Evolutionary conservation across 2,113 vertebrate genomes (phyloP), one percentile per base, ranked within the genome.

Genomic region (Malurus melanocephalus): DNA sequence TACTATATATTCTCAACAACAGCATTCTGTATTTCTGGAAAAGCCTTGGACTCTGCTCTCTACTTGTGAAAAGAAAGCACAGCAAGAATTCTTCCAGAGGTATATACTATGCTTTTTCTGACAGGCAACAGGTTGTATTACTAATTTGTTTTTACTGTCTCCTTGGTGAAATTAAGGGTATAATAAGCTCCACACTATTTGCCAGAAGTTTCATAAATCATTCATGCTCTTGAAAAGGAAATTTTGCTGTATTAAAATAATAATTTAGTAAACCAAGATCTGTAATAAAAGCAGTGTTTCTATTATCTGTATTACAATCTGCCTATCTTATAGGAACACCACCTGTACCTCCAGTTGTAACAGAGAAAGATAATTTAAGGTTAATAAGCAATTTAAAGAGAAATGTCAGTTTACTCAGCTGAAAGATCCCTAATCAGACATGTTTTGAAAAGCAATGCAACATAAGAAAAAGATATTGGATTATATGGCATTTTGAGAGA

Each of bases 81-180:
- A n/a, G 13, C 43, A 71, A 35, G 20, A 81, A 18, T 86, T 80
- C 27, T 67, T 89, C 67, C 56, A 28, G 56, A 93, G 11, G 6
- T 60, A 92, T 59, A 53, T 76, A 48, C 30, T 80, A 91, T 79
- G 53, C 28, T 33, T 93, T 94, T 67, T 85, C 51, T 45, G 93
- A 88, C n/a, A 81, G 42, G 84, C 59, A 89, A 49, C 20, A 65
- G 10, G n/a, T 89, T 94, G 93, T 81, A 56, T 84, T 91, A 52
- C 51, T 92, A 43, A 88, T 92, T 90, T 95, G 73, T 92, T 93
- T 94, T 87, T 92, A 48, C 56, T 12, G 6, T 80, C 67, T 91
- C 60, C 33, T 55, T 89, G 74, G 48, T 91, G 59, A 97, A 92
- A 69, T 38, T 80, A 84, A 74, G 76, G 80, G 59, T 85, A 59